Base-by-base conservation (phyloP, 2,113 vertebrate species). In the Micromys minutus region DNA sequence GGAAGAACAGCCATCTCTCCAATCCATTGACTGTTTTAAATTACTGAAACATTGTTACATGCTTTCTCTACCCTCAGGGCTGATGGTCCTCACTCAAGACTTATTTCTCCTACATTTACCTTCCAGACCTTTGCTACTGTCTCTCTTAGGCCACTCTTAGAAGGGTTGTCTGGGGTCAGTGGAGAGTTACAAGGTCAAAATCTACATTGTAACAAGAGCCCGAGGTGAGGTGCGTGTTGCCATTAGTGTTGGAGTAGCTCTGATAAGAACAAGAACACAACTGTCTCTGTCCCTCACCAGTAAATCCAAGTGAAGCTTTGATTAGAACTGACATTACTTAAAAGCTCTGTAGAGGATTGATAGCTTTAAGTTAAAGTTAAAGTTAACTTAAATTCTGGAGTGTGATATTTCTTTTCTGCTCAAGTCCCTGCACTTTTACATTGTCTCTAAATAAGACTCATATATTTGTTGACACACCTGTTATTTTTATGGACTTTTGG, bases 281-380 rank as follows among this genome's bases (percentile, higher is more conserved):
- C 84, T 84, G 63, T 80, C 87, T 84, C 10, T 59, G 10, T 95
- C 65, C 52, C 26, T 59, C 26, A 67, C 80, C 39, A 75, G 47
- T 39, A 89, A 88, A 69, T 72, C 63, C 52, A 81, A 65, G 11
- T 29, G 59, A 90, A 31, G 50, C 52, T 75, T 80, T 89, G n/a
- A 76, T 72, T 77, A 87, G 88, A 71, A 39, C 39, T 65, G 34
- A 94, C 83, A 72, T 94, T 74, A 76, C 84, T 90, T 93, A 57
- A 81, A 67, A 59, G 29, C 87, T 45, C 67, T 84, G 19, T 10
- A 67, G 75, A 75, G 74, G 79, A 74, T 42, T 52, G 87, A 24
- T 39, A 69, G 72, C 50, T 81, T 72, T 80, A 15, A 67, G 31
- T 84, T 52, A n/a, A n/a, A n/a, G n/a, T n/a, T n/a, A n/a, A n/a